A percentile compares a stretch with the other conserved stretches of the same genome.
These are phyloP conservation scores for Hormiphora californensis DNA, from an alignment of 37 sponge, comb jelly and placozoan species.

Conservation along the genomic window DNA sequence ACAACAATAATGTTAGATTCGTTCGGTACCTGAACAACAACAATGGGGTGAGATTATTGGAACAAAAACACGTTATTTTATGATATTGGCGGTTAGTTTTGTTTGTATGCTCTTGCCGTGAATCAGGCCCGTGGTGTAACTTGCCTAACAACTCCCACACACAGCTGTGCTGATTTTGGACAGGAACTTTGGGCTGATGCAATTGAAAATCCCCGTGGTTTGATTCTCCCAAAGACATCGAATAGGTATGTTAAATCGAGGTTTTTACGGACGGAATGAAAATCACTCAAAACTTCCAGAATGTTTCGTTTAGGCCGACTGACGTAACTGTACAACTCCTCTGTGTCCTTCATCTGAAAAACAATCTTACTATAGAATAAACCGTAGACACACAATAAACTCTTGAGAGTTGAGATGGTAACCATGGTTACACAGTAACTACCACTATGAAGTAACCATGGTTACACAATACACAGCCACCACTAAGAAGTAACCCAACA, in stretches of 20 bases:
- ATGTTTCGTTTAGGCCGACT: constrained; percentile 77
- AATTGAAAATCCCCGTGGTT: constrained; percentile 93
- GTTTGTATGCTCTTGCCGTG: too few species aligned
- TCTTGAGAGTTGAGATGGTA: too few species aligned
- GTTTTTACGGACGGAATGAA: constrained; percentile 63
- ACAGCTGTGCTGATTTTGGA: background rate
- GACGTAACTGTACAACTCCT: constrained; percentile 89
- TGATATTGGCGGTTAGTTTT: too few species aligned
- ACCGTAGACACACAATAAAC: too few species aligned
- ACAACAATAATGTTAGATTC: background rate
- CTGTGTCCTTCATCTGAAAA: constrained; percentile 55
- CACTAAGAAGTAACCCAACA: constrained; percentile 62
- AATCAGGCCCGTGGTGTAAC: background rate
- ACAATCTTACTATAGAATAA: too few species aligned
- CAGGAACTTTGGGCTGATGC: constrained; percentile 73
- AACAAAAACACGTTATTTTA: too few species aligned
- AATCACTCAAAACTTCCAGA: constrained; percentile 87
- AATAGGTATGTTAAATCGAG: constrained; percentile 78
- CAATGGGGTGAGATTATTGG: too few species aligned
- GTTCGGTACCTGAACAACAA: constrained; percentile 21
- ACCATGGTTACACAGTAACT: too few species aligned
- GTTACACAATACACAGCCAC: too few species aligned
- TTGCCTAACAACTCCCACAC: constrained; percentile 28
- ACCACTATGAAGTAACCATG: too few species aligned
- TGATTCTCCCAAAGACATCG: constrained; percentile 82